Base-by-base conservation (phyloP, 2,113 vertebrate species). In the Cyprinodon tularosa region DNA sequence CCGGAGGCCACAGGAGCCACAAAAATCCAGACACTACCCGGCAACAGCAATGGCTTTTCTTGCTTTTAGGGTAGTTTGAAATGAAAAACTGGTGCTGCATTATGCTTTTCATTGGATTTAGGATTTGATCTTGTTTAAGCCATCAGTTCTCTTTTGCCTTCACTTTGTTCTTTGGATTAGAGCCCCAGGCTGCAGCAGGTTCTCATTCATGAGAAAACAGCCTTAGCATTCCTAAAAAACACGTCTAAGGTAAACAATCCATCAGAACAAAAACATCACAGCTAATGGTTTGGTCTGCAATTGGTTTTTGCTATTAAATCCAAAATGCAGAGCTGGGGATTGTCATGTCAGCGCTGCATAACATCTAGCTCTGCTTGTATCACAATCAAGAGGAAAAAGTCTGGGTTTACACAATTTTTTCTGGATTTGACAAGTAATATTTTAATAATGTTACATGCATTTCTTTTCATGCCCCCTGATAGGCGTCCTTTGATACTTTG, bases 1-100 rank as follows among this genome's bases (percentile, higher is more conserved):
- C 74, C 83, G 66, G 79, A 76, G 72, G 62, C 78, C 83, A 47
- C 83, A 36, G 45, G 82, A 78, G 67, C 90, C 88, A 85, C 83
- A 90, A 88, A 81, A 90, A 93, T 89, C 80, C 85, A 10, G 62
- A 77, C 45, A 71, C 50, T 70, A 81, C 75, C 74, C 66, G 10
- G 42, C 38, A 63, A 37, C 48, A 61, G 66, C 68, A 61, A 66
- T 65, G 71, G 50, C 74, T 63, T 29, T 8, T 62, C 40, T 66
- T 45, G 62, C 61, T 76, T 72, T 76, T 48, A 38, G 59, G 42
- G 47, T 15, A n/a, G 15, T 39, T 4, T n/a, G 61, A 57, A 36
- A 15, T 37, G 62, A 80, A 63, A 68, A 44, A 57, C 39, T 75
- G 7, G 14, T 22, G 44, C 72, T 75, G 68, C 66, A 70, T 86